These are phyloP conservation scores for Arctopsyche grandis DNA, from an alignment of 1,140 invertebrate genomes.

Conservation along the genomic window DNA sequence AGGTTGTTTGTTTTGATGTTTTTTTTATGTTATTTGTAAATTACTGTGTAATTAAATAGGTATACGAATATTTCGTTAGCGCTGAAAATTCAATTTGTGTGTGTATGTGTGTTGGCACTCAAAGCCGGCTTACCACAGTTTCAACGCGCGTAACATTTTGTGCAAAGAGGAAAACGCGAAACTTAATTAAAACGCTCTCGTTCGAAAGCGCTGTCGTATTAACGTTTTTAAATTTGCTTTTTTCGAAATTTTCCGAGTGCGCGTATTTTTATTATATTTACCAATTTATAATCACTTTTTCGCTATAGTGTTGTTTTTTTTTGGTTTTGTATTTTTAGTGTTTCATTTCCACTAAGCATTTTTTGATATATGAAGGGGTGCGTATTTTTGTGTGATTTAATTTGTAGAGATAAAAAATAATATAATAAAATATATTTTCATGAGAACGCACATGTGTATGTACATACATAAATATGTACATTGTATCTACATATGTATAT, in stretches of 20 bases:
- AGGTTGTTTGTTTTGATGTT: too few species aligned
- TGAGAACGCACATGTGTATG: background rate
- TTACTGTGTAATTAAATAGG: background rate
- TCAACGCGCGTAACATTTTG: background rate
- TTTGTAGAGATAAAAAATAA: too few species aligned
- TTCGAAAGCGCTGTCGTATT: conserved; percentile 8
- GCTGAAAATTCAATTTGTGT: conserved; percentile 19
- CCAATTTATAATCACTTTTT: background rate
- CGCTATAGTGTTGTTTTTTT: background rate
- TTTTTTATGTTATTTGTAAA: too few species aligned
- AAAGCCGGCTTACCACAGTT: background rate
- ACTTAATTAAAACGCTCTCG: conserved; percentile 20
- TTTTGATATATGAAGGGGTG: too few species aligned
- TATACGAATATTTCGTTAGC: background rate
- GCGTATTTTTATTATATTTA: background rate
- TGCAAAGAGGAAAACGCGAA: conserved; percentile 1
- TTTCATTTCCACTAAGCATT: too few species aligned
- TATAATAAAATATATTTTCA: too few species aligned
- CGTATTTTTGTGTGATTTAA: too few species aligned
- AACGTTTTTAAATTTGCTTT: conserved; percentile 15
- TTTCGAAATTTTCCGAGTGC: background rate
- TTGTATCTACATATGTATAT: background rate
- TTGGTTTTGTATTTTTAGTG: too few species aligned
- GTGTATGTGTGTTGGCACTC: conserved; percentile 12
- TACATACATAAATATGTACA: background rate